Base-by-base conservation (phyloP, 2,888 invertebrate genomes). In the Drosophila pseudotakahashii region DNA sequence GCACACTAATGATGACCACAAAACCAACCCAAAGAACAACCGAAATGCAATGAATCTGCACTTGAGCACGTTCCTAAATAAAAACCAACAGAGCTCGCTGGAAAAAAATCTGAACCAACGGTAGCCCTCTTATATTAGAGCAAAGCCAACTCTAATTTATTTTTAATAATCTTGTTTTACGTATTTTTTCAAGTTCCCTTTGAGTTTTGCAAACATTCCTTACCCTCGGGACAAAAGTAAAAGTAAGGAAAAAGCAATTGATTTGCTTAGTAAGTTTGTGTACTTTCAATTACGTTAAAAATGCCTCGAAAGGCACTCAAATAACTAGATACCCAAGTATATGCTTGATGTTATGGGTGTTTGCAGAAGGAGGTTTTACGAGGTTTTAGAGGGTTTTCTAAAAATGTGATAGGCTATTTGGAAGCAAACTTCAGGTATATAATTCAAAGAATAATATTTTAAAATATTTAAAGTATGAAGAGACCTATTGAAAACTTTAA, bases 1-100 rank as follows among this genome's bases (percentile, higher is more conserved):
- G 85, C 84, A 84, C 79, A 87, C 88, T 89, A 84, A 84, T 84
- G 89, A 84, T 89, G 89, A 84, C 84, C 84, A 88, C 84, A 84
- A 84, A 72, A 39, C 53, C 60, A 39, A 34, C 51, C 52, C 52
- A 19, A 30, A 30, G 53, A 39, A 45, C 54, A 68, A 45, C 30
- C 55, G 45, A 53, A 69, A 72, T 69, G 62, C 68, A 73, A 72
- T 73, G 76, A 69, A 84, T 64, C 75, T 72, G 75, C 88, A 89
- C 88, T 88, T 89, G 83, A 85, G 89, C 88, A 88, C 88, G 88
- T 89, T 81, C 77, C 79, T 1, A 19, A 71, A 73, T 72, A 75
- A 78, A 77, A 73, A 70, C 55, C 42, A 14, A 47, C 37, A 66
- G 79, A 86, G 75, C 79, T 79, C 59, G 75, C 76, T 13, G 69